Evolutionary conservation across 1,140 invertebrate genomes (phyloP), one percentile per base, ranked within the genome.

Genomic region (Brachionus asplanchnoidis): DNA sequence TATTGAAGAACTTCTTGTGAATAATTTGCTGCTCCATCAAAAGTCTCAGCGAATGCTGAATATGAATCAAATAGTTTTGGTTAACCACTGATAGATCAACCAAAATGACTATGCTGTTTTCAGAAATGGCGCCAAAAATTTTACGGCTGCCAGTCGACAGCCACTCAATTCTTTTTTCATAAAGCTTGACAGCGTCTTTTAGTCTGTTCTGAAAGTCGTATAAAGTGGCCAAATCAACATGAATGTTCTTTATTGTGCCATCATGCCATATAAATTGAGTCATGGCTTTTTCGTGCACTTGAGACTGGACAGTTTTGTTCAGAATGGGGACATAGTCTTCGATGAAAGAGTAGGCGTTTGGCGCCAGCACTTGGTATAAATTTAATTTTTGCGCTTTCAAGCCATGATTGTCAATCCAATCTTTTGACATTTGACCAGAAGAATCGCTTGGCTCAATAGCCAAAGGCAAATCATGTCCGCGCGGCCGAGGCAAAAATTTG

Each of bases 121-220:
- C 89, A 9, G 86, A 85, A 82, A 90, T 86, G n/a, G 88, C 88
- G 53, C 89, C 89, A 86, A 90, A 90, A 28, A 90, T 88, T 70
- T 87, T 87, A 9, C 89, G 85, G 85, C 89, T 90, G 14, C 87
- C 88, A 50, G 82, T 87, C 11, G 89, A 88, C 20, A 90, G 86
- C 89, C 89, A 90, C 56, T 89, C 88, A 5, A 90, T 87, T 66
- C 89, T 85, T 66, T 88, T 87, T 66, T 90, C 89, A 86, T 88
- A 89, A 80, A 90, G 80, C 40, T 87, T 86, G 5, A 90, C 89
- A 28, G 86, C 86, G 17, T 87, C 87, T 75, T 87, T 88, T 6
- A 90, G 86, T 77, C 88, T 87, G 85, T 90, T 90, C 87, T 90
- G 89, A 86, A 90, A 90, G 79, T 90, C 89, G 88, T 89, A 90